phyloP scores from a whole-genome alignment of 2,797 vertebrate species.

The Otolemur crassicaudatus region DNA sequence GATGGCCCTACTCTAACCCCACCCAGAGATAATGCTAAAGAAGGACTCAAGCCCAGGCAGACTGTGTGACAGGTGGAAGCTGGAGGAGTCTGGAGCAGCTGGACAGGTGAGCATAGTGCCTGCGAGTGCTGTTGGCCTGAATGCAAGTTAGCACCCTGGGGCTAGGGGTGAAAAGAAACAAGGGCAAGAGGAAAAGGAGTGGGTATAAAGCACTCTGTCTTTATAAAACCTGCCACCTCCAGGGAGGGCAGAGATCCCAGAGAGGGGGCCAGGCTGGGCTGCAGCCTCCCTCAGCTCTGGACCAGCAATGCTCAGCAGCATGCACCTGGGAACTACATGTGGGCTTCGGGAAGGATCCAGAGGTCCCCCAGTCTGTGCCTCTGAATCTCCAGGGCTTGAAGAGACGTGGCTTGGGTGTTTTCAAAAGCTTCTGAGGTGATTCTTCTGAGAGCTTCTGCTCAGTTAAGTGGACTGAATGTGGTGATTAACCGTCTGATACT shows the following conservation, averaged over 20 bases:
- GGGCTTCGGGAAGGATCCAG: neutral
- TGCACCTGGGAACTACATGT: neutral
- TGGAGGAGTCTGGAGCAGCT: neutral
- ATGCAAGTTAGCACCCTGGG: slow-evolving; percentile 23
- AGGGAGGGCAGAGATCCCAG: neutral
- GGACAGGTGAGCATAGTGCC: neutral
- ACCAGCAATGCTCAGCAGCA: neutral
- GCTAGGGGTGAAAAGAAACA: neutral
- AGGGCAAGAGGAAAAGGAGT: neutral
- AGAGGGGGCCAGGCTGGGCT: neutral
- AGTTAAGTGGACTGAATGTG: neutral
- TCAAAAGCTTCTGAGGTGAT: neutral
- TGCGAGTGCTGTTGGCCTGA: neutral
- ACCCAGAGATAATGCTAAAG: neutral
- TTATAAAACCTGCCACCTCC: neutral
- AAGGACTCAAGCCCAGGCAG: neutral
- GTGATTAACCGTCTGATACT: neutral
- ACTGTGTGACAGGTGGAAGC: neutral
- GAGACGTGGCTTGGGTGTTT: neutral
- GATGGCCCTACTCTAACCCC: neutral
- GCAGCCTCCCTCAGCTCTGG: neutral
- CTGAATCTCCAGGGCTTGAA: neutral
- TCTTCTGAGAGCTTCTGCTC: neutral
- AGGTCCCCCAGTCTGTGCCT: neutral
- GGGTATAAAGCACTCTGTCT: neutral